A percentile compares a stretch with the other conserved stretches of the same genome.
These are phyloP conservation scores for Emydoidea blandingii DNA, from an alignment of 2,797 vertebrate genomes.

Conservation along the genomic window DNA sequence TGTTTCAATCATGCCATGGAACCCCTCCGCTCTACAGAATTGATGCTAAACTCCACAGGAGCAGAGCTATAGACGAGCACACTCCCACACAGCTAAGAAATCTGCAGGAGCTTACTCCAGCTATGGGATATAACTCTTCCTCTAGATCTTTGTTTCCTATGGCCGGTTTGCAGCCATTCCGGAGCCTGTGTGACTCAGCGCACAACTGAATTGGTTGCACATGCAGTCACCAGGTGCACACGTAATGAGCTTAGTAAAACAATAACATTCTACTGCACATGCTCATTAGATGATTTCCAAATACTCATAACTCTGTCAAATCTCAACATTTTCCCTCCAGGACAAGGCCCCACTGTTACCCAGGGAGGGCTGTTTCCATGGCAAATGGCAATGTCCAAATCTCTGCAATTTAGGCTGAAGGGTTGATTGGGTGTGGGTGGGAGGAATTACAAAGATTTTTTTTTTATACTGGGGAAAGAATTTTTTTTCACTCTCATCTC, in stretches of 20 bases:
- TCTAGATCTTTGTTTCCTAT: background rate
- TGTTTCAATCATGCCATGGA: background rate
- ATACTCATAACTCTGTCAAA: background rate
- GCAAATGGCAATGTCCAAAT: background rate
- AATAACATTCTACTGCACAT: background rate
- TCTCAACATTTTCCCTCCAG: background rate
- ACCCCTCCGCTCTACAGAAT: accelerated
- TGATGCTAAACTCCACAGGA: accelerated
- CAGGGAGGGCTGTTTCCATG: background rate
- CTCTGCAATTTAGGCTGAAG: constrained; percentile 15
- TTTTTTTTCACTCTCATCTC: background rate
- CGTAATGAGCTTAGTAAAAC: background rate
- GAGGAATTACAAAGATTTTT: background rate
- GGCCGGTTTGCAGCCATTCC: background rate
- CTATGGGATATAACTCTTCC: background rate
- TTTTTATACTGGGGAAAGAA: background rate
- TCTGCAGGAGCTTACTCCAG: background rate
- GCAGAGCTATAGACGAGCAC: background rate
- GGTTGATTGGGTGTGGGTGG: background rate
- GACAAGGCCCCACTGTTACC: background rate
- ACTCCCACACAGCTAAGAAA: background rate
- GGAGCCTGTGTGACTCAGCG: background rate
- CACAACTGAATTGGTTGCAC: background rate
- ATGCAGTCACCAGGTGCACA: background rate
- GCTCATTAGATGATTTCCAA: constrained; percentile 18